Evolutionary conservation across 2,888 invertebrate genomes (phyloP), one percentile per base, ranked within the genome.

Genomic region (Bimastos eiseni): DNA sequence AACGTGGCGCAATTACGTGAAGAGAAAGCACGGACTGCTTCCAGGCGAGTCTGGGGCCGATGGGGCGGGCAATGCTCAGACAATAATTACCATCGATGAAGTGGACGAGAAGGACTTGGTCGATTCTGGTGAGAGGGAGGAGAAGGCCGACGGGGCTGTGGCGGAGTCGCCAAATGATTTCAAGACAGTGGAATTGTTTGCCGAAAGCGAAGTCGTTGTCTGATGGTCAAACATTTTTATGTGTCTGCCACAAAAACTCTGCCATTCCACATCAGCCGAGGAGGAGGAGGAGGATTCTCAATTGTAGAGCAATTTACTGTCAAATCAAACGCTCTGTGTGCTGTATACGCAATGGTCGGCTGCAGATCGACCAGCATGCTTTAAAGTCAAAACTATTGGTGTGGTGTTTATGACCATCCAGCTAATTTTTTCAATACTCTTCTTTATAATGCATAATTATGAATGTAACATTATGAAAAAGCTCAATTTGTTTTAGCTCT

Each of bases 1-100:
- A 95, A 89, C 91, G 24, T 93, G 92, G 92, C 91, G 90, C 37
- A 91, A 91, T 41, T 90, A 91, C 86, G 38, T 83, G 38, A 86
- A 86, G 86, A 86, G 49, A 41, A 44, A 34, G 89, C 89, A 34
- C 6, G 44, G 89, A 41, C 49, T 44, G 89, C 41, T 89, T 0
- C n/a, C 30, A 17, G 37, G 8, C 37, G 86, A 36, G 34, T 34
- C 19, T 15, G 24, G 21, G 37, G 34, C 5, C 17, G 86, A 34
- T 5, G 89, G n/a, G 6, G 89, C 41, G 15, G 89, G 37, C 41
- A 89, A 89, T 41, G 89, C 89, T 49, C 89, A 89, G 89, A 89
- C 89, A 33, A 89, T 89, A 11, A 89, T 89, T 34, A 41, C 89
- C 41, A 89, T 89, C 37, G 89, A 89, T 30, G 89, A 89, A 24